phyloP scores from a whole-genome alignment of 1,140 invertebrate genomes.

The Leptoteleia sp. region DNA sequence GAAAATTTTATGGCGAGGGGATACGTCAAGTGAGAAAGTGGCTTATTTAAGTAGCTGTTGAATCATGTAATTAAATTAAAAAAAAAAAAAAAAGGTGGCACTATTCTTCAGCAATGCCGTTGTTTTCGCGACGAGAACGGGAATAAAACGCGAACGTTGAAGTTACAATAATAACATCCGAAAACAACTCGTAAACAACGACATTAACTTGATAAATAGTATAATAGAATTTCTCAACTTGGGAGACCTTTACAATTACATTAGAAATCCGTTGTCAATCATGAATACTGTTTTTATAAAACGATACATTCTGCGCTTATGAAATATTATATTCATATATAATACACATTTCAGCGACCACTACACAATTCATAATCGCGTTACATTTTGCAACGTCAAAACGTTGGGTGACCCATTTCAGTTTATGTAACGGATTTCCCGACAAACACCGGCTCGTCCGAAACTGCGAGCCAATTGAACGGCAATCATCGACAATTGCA shows the following conservation, averaged over 20 bases:
- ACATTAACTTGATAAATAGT: conserved; percentile 6
- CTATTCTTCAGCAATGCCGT: too few species aligned
- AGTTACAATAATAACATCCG: too few species aligned
- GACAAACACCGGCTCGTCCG: too few species aligned
- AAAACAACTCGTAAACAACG: neutral
- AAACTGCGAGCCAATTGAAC: neutral
- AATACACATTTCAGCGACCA: neutral
- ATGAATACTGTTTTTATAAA: conserved; percentile 4
- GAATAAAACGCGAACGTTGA: conserved; percentile 3
- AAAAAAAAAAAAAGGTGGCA: too few species aligned
- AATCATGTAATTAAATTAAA: conserved; percentile 25
- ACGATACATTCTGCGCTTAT: conserved; percentile 12
- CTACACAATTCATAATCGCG: conserved; percentile 4
- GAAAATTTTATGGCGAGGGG: neutral
- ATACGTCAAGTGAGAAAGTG: conserved; percentile 21
- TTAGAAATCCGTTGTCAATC: conserved; percentile 25
- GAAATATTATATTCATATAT: conserved; percentile 25
- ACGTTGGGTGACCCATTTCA: conserved; percentile 15
- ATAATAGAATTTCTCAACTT: neutral
- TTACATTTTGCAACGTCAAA: conserved; percentile 3
- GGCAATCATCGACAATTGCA: conserved; percentile 9
- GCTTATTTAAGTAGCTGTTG: conserved; percentile 4
- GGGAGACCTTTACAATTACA: conserved; percentile 11
- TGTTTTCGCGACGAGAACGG: conserved; percentile 8
- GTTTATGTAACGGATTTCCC: conserved; percentile 1